These are phyloP conservation scores for Aviceda subcristata DNA, from an alignment of 2,113 vertebrate genomes.

Conservation along the genomic window DNA sequence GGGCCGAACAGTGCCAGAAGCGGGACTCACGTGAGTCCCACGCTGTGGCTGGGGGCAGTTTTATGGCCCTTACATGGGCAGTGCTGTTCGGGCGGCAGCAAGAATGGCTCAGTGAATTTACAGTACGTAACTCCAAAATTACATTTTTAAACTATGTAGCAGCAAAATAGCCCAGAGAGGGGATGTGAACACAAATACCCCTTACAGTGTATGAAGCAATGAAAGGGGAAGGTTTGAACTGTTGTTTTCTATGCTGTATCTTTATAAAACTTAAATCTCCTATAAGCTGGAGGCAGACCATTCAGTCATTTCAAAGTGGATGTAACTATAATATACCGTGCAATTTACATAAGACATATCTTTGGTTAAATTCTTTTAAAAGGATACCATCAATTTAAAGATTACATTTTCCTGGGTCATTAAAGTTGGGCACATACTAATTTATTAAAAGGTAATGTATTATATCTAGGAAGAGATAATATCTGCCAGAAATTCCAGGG, in stretches of 20 bases:
- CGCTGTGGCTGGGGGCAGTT: not conserved
- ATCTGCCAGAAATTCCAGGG: slow-evolving; percentile 45
- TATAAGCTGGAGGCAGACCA: not conserved
- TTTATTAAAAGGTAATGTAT: slow-evolving; percentile 41
- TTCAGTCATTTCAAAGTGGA: slow-evolving; percentile 5
- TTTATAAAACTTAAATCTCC: not conserved
- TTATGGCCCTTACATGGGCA: not conserved
- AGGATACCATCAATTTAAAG: slow-evolving; percentile 24
- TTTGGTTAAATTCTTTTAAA: slow-evolving; percentile 20
- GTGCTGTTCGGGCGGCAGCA: not conserved
- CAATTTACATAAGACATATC: not conserved
- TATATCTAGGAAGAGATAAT: slow-evolving; percentile 17
- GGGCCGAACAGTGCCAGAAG: not conserved
- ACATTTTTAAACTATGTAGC: not conserved
- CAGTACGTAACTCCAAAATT: not conserved
- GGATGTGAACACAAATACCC: not conserved
- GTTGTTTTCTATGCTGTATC: not conserved
- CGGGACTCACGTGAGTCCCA: not conserved
- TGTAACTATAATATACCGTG: not conserved
- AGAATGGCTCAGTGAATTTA: not conserved
- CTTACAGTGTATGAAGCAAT: not conserved
- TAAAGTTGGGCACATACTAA: slow-evolving; percentile 24
- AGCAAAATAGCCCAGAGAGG: not conserved
- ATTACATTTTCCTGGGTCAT: not conserved
- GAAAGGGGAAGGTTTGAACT: not conserved